phyloP scores from a whole-genome alignment of 2,888 invertebrate genomes.

The Dolichomitus sp. region DNA sequence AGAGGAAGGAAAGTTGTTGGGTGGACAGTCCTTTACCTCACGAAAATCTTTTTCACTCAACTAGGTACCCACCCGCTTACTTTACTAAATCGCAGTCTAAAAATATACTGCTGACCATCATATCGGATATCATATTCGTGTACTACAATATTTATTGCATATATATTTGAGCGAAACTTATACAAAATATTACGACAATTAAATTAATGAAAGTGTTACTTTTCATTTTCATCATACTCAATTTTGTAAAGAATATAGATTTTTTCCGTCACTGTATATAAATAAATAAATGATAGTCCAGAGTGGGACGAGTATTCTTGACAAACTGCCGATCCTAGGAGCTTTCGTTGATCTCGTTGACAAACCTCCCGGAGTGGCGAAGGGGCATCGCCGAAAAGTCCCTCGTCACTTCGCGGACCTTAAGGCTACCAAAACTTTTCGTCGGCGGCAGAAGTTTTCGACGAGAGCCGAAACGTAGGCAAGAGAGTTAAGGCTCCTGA shows the following conservation, averaged over 20 bases:
- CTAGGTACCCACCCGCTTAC: conserved; percentile 66
- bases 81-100: conserved; percentile 58
- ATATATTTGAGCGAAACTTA: neutral
- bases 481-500: conserved; percentile 49
- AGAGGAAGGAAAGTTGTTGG: conserved; percentile 49
- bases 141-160: neutral
- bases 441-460: conserved; percentile 23
- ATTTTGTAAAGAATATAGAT: neutral
- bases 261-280: neutral
- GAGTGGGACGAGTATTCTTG: neutral
- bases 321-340: conserved; percentile 26
- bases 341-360: conserved; percentile 31
- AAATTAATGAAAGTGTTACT: neutral
- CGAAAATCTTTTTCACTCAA: conserved; percentile 65
- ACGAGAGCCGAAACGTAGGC: conserved; percentile 15
- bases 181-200: neutral
- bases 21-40: conserved; percentile 47
- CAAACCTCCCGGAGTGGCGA: conserved; percentile 27
- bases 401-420: conserved; percentile 44
- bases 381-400: conserved; percentile 39
- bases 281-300: conserved; percentile 1
- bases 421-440: conserved; percentile 46
- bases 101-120: conserved; percentile 29
- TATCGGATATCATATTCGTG: neutral
- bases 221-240: neutral